Evolutionary conservation across 30 jellyfish, hydroid and myxozoan genomes (phyloP), one percentile per base, ranked within the genome.

Genomic region (Turritopsis rubra): DNA sequence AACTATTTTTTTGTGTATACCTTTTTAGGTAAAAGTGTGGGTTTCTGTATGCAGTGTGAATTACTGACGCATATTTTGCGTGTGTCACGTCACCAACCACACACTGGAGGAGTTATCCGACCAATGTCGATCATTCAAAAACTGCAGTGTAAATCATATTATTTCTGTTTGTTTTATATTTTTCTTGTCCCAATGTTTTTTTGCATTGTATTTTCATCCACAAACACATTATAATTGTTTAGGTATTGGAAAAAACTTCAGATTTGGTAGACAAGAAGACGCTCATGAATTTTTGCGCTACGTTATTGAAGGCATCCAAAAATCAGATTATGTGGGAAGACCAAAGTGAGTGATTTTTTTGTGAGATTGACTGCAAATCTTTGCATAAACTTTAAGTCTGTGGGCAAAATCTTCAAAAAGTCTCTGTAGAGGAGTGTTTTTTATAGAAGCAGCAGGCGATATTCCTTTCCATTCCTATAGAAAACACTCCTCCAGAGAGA

Each of bases 201-300:
- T n/a, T n/a, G n/a, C n/a, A n/a, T n/a, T n/a, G n/a, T n/a, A n/a
- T n/a, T n/a, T n/a, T n/a, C n/a, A n/a, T n/a, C n/a, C n/a, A n/a
- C n/a, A n/a, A n/a, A n/a, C n/a, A n/a, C n/a, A n/a, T n/a, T n/a
- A n/a, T n/a, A n/a, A n/a, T 71, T 21, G 85, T 52, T 66, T 65
- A 95, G 99, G 85, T 75, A 95, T 95, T 29, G 94, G 99, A 22
- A 95, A 90, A 73, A 84, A 88, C 53, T 95, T 95, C 88, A 74
- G 88, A 78, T 86, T 90, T 87, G 99, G 99, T 16, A 80, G 97
- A 60, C 99, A 95, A 83, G 97, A 95, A 80, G 99, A 95, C 87
- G 97, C 99, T 18, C 99, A 95, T 85, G 99, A 95, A 79, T 95
- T 95, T 86, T 72, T 95, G 70, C 65, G 99, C 65, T 93, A 88